phyloP scores from a whole-genome alignment of 2,113 vertebrate genomes.

The Indri indri region DNA sequence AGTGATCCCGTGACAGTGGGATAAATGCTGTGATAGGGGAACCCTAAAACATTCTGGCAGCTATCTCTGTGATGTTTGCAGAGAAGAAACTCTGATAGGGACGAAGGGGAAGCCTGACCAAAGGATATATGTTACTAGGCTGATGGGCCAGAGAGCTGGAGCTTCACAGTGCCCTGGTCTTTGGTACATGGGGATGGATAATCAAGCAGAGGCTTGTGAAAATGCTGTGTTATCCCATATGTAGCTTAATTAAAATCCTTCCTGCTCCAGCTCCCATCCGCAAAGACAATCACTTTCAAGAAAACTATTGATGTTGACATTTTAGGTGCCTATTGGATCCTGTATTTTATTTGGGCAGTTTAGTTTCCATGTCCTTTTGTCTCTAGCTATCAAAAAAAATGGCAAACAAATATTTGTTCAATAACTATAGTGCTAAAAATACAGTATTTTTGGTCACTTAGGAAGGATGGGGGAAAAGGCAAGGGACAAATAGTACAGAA shows the following conservation, averaged over 20 bases:
- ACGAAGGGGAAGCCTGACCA: not conserved
- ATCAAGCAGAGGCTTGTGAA: not conserved
- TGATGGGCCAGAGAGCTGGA: not conserved
- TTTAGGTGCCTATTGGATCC: not conserved
- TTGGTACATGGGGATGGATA: not conserved
- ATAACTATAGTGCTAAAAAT: not conserved
- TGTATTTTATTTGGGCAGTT: not conserved
- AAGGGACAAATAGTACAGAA: not conserved
- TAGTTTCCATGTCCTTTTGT: constrained; percentile 8
- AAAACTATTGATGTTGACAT: not conserved
- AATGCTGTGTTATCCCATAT: not conserved
- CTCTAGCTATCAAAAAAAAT: constrained; percentile 31
- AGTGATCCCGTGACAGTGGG: not conserved
- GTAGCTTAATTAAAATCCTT: not conserved
- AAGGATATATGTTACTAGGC: not conserved
- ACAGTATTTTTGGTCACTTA: not conserved
- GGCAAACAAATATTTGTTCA: constrained; percentile 23
- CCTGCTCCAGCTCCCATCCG: not conserved
- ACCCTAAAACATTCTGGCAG: not conserved
- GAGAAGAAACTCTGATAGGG: not conserved
- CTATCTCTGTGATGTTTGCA: not conserved
- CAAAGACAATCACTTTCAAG: not conserved
- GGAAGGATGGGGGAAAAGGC: not conserved
- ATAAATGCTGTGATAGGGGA: not conserved
- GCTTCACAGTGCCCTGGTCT: not conserved